Conservation (phyloP, 1,140 invertebrate species). For the Teleogryllus occipitalis region DNA sequence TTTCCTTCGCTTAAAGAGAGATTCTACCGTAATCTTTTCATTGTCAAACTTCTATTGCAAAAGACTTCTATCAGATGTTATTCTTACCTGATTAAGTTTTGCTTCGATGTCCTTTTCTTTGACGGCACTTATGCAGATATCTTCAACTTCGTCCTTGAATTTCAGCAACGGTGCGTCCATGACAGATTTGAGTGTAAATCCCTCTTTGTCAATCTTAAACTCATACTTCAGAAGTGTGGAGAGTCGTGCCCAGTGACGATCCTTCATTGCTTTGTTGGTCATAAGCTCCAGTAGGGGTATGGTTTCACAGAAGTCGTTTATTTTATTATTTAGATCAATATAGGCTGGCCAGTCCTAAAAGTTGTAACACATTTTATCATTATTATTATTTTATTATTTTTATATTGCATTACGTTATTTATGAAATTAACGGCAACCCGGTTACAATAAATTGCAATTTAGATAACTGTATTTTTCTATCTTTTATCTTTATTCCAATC, state of each 20-base stretch:
- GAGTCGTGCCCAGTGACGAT: conserved; percentile 75
- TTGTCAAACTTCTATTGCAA: not conserved
- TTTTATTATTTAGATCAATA: conserved; percentile 76
- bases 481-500: too few relatives aligned
- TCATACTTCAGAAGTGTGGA: conserved; percentile 58
- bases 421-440: too few relatives aligned
- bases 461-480: too few relatives aligned
- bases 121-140: conserved; percentile 82
- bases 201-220: conserved; percentile 70
- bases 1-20: too few relatives aligned
- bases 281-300: conserved; percentile 80
- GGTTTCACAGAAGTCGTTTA: conserved; percentile 83
- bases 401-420: too few relatives aligned
- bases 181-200: conserved; percentile 69
- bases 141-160: conserved; percentile 83
- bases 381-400: too few relatives aligned
- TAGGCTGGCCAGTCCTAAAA: conserved; percentile 70
- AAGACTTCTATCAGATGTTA: not conserved
- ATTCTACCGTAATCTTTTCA: too few relatives aligned
- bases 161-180: conserved; percentile 76
- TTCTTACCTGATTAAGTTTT: conserved; percentile 59
- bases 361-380: conserved; percentile 44
- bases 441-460: too few relatives aligned
- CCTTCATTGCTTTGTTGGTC: conserved; percentile 85
- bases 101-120: conserved; percentile 88